phyloP scores from a whole-genome alignment of 1,140 invertebrate species.

The Elymnias hypermnestra region DNA sequence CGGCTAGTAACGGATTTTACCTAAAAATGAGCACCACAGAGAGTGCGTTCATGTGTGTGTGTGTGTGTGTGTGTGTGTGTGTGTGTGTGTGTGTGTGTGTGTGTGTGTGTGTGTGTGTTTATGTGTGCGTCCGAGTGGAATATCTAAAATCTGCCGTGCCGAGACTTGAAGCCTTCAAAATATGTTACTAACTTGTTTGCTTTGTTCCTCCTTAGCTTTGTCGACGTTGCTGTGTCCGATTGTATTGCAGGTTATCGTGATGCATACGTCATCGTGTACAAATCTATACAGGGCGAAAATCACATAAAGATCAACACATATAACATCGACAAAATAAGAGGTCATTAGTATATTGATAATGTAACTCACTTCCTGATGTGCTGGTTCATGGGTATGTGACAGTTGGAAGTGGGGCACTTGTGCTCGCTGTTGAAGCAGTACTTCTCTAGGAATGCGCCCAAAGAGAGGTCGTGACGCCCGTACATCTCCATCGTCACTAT shows the following conservation, averaged over 20 bases:
- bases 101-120: no score
- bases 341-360: no score
- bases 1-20: no score
- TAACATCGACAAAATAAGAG: no score
- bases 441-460: constrained; percentile 94
- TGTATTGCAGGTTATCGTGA: constrained; percentile 74
- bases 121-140: no score
- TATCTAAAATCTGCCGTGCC: no score
- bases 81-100: no score
- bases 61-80: no score
- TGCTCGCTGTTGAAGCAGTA: constrained; percentile 93
- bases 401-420: constrained; percentile 87
- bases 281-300: constrained; percentile 74
- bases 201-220: constrained; percentile 50
- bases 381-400: constrained; percentile 90
- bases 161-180: no score
- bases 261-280: constrained; percentile 85
- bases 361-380: constrained; percentile 82
- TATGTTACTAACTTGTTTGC: constrained; percentile 62
- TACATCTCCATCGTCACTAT: constrained; percentile 97
- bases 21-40: no score
- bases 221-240: constrained; percentile 65
- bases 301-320: neutral
- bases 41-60: no score
- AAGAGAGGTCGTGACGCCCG: constrained; percentile 93